These are phyloP conservation scores for Hydrolagus affinis DNA, from an alignment of 2,113 vertebrate genomes.

Conservation along the genomic window DNA sequence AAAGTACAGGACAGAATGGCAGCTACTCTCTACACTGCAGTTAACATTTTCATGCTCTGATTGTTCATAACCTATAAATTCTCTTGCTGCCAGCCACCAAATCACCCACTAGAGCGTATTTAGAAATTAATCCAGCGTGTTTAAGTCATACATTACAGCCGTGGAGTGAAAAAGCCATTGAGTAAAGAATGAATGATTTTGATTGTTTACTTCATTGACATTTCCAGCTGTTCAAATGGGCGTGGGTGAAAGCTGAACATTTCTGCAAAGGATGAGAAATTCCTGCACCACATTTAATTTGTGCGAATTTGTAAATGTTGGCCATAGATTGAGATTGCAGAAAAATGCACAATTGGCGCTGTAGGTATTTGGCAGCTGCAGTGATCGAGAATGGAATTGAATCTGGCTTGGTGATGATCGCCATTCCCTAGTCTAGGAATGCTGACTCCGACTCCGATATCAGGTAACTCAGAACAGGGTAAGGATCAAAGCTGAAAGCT, in stretches of 20 bases:
- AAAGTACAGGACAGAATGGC: background rate
- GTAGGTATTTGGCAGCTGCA: conserved; percentile 15
- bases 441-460: too few relatives aligned
- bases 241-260: background rate
- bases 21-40: background rate
- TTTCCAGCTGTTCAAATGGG: background rate
- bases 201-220: background rate
- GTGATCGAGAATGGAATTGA: background rate
- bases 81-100: background rate
- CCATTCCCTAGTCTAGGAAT: too few relatives aligned
- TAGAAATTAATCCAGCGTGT: too few relatives aligned
- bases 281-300: background rate
- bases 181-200: background rate
- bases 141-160: background rate
- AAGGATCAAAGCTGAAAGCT: too few relatives aligned
- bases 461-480: too few relatives aligned
- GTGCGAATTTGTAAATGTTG: background rate
- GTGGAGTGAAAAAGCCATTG: background rate
- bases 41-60: background rate
- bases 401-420: too few relatives aligned
- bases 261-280: background rate
- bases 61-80: background rate
- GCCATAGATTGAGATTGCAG: background rate
- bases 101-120: background rate
- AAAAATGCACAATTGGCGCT: background rate